Conservation (phyloP, 92 coral and sea anemone species). For the Porites rus region DNA sequence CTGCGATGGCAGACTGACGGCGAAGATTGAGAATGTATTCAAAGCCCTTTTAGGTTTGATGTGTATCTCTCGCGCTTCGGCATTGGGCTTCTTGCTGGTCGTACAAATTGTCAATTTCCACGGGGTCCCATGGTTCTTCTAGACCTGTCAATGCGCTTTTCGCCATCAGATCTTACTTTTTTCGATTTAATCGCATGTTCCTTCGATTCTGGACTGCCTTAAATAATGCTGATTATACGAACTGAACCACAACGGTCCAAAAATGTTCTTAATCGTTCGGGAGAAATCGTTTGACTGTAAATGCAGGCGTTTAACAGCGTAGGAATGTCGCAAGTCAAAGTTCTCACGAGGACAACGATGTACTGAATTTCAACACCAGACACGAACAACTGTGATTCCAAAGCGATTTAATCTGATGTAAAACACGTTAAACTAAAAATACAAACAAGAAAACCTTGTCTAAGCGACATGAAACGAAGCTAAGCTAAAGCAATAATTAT, state of each 20-base stretch:
- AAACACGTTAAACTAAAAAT: too few relatives aligned
- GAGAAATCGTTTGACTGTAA: constrained; percentile 3
- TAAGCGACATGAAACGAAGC: too few relatives aligned
- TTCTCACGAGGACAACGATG: too few relatives aligned
- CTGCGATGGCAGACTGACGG: neutral
- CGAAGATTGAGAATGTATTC: neutral
- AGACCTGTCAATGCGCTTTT: neutral
- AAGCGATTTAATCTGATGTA: neutral
- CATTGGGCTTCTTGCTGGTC: constrained; percentile 4
- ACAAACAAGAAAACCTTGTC: too few relatives aligned
- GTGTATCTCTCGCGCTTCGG: too few relatives aligned
- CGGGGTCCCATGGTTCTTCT: neutral
- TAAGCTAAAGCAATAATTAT: too few relatives aligned
- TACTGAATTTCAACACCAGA: neutral
- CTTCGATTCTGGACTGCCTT: neutral
- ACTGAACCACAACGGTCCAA: neutral
- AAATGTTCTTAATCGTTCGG: neutral
- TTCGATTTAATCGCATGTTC: constrained; percentile 3
- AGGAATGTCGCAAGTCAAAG: too few relatives aligned
- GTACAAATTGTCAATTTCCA: neutral
- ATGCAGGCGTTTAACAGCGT: neutral
- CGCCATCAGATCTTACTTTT: constrained; percentile 5
- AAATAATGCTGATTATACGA: neutral
- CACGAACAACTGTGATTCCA: neutral
- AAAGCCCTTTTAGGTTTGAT: too few relatives aligned